Conservation (phyloP, 1,140 invertebrate genomes). For the Elymnias hypermnestra region DNA sequence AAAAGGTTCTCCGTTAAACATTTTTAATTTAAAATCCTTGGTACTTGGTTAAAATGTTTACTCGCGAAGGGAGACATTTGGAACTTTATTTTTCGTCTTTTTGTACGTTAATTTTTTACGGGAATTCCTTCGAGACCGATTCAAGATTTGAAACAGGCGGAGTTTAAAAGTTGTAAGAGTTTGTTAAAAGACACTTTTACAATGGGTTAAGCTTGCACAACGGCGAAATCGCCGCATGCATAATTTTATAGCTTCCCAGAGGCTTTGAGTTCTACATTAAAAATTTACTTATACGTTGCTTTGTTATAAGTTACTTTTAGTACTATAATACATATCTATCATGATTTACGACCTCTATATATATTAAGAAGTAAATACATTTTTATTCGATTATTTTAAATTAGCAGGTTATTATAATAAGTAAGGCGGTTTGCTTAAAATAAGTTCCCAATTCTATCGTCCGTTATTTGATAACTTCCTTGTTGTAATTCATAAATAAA, state of each 20-base stretch:
- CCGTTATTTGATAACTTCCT: too few species aligned
- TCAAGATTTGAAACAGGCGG: constrained; percentile 55
- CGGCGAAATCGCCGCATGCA: constrained; percentile 42
- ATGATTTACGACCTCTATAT: too few species aligned
- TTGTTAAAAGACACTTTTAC: constrained; percentile 69
- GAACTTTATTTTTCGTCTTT: constrained; percentile 60
- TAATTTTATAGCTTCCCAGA: constrained; percentile 59
- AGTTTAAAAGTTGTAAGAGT: constrained; percentile 62
- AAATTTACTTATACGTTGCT: constrained; percentile 6
- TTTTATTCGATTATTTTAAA: too few species aligned
- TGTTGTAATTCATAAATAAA: too few species aligned
- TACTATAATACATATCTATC: too few species aligned
- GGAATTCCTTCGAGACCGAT: constrained; percentile 53
- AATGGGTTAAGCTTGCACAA: constrained; percentile 63
- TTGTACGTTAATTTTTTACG: constrained; percentile 68
- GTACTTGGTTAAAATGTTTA: constrained; percentile 64
- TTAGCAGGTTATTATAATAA: too few species aligned
- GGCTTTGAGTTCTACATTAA: constrained; percentile 24
- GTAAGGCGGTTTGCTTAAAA: too few species aligned
- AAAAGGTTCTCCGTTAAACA: constrained; percentile 2
- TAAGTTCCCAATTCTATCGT: too few species aligned
- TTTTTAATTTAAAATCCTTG: constrained; percentile 39
- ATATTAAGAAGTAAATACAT: too few species aligned
- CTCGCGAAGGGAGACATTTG: constrained; percentile 48
- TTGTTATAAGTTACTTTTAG: too few species aligned